A percentile compares a stretch with the other conserved stretches of the same genome.
Conservation (phyloP, 2,888 invertebrate genomes). For the Schrankia costaestrigalis region DNA sequence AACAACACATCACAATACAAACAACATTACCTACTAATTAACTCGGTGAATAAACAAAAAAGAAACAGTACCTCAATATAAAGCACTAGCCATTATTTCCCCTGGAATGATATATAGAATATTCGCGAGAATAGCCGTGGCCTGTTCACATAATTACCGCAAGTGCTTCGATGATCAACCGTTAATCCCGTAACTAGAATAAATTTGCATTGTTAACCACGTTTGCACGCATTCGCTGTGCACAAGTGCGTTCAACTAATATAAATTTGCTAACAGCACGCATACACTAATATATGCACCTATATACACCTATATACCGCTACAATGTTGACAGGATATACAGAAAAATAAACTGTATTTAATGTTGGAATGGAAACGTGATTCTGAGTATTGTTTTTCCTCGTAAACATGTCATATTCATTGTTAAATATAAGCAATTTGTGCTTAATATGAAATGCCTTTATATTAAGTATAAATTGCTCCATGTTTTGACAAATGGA, state of each 20-base stretch:
- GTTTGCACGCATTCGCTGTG: conserved; percentile 45
- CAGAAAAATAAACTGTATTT: conserved; percentile 10
- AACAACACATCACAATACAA: too few relatives aligned
- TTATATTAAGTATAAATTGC: too few relatives aligned
- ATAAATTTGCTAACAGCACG: conserved; percentile 46
- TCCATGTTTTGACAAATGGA: too few relatives aligned
- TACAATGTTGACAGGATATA: conserved; percentile 4
- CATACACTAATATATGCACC: conserved; percentile 14
- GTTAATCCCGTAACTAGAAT: conserved; percentile 70
- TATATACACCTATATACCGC: background rate
- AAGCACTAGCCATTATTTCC: conserved; percentile 21
- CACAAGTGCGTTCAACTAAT: conserved; percentile 48
- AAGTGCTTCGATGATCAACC: conserved; percentile 67
- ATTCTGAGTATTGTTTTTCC: conserved; percentile 14
- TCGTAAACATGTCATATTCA: conserved; percentile 18
- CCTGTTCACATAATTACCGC: conserved; percentile 62
- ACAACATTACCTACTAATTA: too few relatives aligned
- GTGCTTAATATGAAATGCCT: background rate
- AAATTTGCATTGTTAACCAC: conserved; percentile 71
- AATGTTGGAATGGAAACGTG: conserved; percentile 12
- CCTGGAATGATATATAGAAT: conserved; percentile 33
- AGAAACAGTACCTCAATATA: conserved; percentile 2
- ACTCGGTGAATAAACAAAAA: too few relatives aligned
- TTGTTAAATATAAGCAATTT: conserved; percentile 15
- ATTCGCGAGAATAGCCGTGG: conserved; percentile 37